These are phyloP conservation scores for Chelonus formosanus DNA, from an alignment of 2,888 invertebrate genomes.

Conservation along the genomic window DNA sequence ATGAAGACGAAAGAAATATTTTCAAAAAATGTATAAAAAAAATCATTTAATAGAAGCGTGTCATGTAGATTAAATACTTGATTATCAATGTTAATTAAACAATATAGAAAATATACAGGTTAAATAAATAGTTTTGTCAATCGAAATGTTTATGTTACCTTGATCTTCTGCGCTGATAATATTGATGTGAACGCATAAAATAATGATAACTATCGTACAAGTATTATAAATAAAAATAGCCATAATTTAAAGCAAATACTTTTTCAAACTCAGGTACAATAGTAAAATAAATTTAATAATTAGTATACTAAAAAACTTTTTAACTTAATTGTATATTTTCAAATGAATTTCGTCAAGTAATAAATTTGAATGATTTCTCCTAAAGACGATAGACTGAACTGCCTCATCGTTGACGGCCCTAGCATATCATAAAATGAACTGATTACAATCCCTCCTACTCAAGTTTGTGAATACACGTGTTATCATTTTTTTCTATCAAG, in stretches of 20 bases:
- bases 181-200: background rate
- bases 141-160: background rate
- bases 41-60: too few relatives aligned
- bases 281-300: too few relatives aligned
- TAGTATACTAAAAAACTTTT: background rate
- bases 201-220: background rate
- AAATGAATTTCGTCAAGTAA: slow-evolving; percentile 9
- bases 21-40: too few relatives aligned
- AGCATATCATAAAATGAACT: slow-evolving; percentile 53
- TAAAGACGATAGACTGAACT: slow-evolving; percentile 49
- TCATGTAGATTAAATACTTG: too few relatives aligned
- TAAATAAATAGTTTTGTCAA: slow-evolving; percentile 1
- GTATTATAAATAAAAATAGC: background rate
- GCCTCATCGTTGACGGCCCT: slow-evolving; percentile 45
- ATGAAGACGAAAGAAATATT: too few relatives aligned
- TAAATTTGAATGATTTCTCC: slow-evolving; percentile 29
- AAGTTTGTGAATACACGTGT: slow-evolving; percentile 38
- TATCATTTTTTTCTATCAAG: slow-evolving; percentile 24
- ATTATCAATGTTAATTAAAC: too few relatives aligned
- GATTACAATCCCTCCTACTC: slow-evolving; percentile 49
- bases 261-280: too few relatives aligned
- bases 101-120: too few relatives aligned
- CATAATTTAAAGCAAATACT: background rate
- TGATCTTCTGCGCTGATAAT: background rate
- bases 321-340: background rate